Evolutionary conservation across 2,888 invertebrate genomes (phyloP).

Genomic region (Acleris cristana): DNA sequence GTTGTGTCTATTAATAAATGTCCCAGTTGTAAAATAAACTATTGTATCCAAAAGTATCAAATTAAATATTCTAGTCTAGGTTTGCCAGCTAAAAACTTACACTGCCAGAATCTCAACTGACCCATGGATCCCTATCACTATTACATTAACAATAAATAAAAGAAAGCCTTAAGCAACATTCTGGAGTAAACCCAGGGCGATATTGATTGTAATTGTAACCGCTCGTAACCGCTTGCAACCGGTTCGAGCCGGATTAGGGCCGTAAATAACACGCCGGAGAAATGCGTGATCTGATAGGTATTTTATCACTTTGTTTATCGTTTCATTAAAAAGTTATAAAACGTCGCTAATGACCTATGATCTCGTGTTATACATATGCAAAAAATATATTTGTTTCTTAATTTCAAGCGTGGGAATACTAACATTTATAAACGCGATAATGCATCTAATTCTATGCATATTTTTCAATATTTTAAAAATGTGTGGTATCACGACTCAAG

Average conservation of each 20-base stretch:
- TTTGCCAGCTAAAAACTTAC: neutral
- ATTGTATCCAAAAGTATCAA: too few species aligned
- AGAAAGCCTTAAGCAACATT: conserved; percentile 34
- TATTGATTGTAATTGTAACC: conserved; percentile 58
- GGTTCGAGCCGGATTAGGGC: conserved; percentile 26
- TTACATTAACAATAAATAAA: conserved; percentile 56
- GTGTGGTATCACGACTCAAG: too few species aligned
- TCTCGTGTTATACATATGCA: conserved; percentile 22
- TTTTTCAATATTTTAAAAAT: too few species aligned
- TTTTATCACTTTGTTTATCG: conserved; percentile 29
- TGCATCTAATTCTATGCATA: too few species aligned
- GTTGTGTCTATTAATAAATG: too few species aligned
- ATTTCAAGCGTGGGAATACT: neutral
- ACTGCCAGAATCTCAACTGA: neutral
- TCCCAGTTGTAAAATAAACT: too few species aligned
- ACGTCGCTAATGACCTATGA: conserved; percentile 20
- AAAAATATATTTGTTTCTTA: neutral
- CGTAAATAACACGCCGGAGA: conserved; percentile 44
- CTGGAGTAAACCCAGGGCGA: conserved; percentile 48
- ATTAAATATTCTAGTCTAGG: too few species aligned
- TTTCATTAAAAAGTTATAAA: conserved; percentile 30
- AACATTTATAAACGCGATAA: neutral
- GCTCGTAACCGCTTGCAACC: conserved; percentile 40
- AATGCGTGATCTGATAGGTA: conserved; percentile 38
- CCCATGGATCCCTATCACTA: conserved; percentile 35